A percentile compares a stretch with the other conserved stretches of the same genome.
Evolutionary conservation across 2,888 invertebrate species (phyloP).

Genomic region (Macrostomum cliftonense): DNA sequence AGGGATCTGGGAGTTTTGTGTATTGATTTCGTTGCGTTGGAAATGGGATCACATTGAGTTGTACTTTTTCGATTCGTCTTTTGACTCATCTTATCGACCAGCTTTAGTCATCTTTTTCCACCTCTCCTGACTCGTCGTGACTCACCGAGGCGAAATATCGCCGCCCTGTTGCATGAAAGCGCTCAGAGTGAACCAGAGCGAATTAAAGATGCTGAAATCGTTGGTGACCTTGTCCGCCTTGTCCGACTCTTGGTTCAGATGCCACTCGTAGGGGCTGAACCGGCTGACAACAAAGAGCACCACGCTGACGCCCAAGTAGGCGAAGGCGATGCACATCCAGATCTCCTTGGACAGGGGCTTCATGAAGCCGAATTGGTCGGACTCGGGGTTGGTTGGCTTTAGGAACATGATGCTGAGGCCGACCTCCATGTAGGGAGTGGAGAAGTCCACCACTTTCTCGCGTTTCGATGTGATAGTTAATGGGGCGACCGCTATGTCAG

Average conservation of each 20-base stretch:
- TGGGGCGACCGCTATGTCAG: constrained; percentile 81
- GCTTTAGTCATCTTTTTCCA: too few relatives aligned
- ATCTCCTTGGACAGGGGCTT: constrained; percentile 88
- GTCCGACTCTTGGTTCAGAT: too few relatives aligned
- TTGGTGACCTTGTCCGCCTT: constrained; percentile 47
- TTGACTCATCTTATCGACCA: too few relatives aligned
- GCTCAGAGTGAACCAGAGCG: constrained; percentile 88
- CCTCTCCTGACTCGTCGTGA: too few relatives aligned
- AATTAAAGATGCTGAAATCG: constrained; percentile 81
- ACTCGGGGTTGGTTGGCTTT: constrained; percentile 68
- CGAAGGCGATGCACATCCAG: constrained; percentile 69
- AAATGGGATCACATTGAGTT: too few relatives aligned
- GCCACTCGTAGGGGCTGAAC: constrained; percentile 93
- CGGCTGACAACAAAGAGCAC: constrained; percentile 86
- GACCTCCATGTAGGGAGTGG: constrained; percentile 86
- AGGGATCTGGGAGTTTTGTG: too few relatives aligned
- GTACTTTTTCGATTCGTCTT: too few relatives aligned
- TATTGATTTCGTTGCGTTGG: too few relatives aligned
- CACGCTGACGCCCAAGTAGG: constrained; percentile 85
- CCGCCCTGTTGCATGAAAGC: constrained; percentile 97
- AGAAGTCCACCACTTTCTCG: constrained; percentile 85
- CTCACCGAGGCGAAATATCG: constrained; percentile 70
- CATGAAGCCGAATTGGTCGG: constrained; percentile 85
- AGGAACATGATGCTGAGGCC: constrained; percentile 87
- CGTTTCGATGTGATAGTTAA: constrained; percentile 84